phyloP scores from a whole-genome alignment of 2,888 invertebrate genomes.

The Agriopis marginaria region DNA sequence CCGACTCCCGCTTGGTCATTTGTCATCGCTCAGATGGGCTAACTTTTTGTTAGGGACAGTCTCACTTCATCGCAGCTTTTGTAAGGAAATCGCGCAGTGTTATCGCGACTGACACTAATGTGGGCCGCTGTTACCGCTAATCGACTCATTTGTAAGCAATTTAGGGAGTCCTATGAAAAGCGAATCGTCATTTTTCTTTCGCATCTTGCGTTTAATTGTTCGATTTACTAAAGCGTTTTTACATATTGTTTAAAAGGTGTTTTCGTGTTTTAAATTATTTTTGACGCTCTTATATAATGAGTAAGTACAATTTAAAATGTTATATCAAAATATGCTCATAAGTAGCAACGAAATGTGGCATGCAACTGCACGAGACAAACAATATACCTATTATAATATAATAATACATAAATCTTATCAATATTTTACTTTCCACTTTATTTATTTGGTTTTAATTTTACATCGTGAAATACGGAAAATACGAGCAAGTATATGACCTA shows the following conservation, averaged over 20 bases:
- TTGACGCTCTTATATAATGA: too few species aligned
- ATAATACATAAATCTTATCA: too few species aligned
- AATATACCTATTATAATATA: constrained; percentile 4
- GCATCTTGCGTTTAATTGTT: constrained; percentile 27
- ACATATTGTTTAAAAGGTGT: too few species aligned
- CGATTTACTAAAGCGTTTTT: constrained; percentile 6
- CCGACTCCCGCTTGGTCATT: constrained; percentile 68
- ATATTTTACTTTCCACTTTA: constrained; percentile 6
- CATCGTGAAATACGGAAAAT: constrained; percentile 17
- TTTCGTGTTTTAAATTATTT: too few species aligned
- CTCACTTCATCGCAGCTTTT: constrained; percentile 79
- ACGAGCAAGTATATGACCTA: constrained; percentile 23
- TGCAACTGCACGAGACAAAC: background rate
- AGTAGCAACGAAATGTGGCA: constrained; percentile 6
- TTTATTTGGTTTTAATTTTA: constrained; percentile 13
- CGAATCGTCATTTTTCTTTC: constrained; percentile 37
- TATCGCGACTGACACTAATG: constrained; percentile 74
- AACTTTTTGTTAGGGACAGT: constrained; percentile 78
- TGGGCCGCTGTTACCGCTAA: constrained; percentile 62
- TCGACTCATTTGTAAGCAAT: constrained; percentile 65
- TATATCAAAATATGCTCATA: background rate
- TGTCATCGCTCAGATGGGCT: constrained; percentile 82
- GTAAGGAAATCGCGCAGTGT: constrained; percentile 73
- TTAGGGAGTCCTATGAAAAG: constrained; percentile 48
- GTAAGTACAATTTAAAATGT: too few species aligned